Evolutionary conservation across 2,888 invertebrate genomes (phyloP), one percentile per base, ranked within the genome.

Genomic region (Leucoma salicis): DNA sequence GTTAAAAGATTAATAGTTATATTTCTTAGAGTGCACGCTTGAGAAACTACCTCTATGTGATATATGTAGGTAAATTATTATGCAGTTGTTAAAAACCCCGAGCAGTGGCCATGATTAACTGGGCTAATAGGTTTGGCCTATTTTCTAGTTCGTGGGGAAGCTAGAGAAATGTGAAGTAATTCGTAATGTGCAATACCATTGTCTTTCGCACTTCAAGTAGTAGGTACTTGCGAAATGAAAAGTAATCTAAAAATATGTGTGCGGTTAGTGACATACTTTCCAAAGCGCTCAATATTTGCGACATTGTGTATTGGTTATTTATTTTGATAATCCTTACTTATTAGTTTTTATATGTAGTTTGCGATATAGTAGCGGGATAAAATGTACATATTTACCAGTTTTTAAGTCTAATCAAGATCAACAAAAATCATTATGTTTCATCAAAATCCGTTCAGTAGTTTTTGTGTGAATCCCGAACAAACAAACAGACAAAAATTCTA

Each of bases 1-100:
- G 46, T 54, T 48, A 21, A 35, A 46, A 64, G 69, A 70, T 67
- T 67, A 59, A 70, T 70, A 43, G 65, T 51, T 38, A 37, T 42
- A 41, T 53, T 57, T 58, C 49, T 42, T 37, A 52, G 48, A 49
- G 53, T 37, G 49, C 42, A 44, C 51, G 53, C 54, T 55, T 53
- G 49, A 41, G 37, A 31, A 36, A 13, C 13, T 32, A 31, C 24
- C 31, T 47, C 27, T 14, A 18, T 29, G 39, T 47, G 35, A 32
- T 39, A 18, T 37, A 24, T 14, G 10, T 32, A 31, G 28, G 27
- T 24, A 40, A 35, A 35, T 49, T 52, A 35, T 38, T 46, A 52
- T 47, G 42, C 44, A 42, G 32, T 50, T 52, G 45, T 42, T 37
- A 11, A n/a, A 32, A 44, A 46, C 32, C 42, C 27, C 13, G 31